phyloP scores from a whole-genome alignment of 2,797 vertebrate genomes.

The Pipistrellus pipistrellus region DNA sequence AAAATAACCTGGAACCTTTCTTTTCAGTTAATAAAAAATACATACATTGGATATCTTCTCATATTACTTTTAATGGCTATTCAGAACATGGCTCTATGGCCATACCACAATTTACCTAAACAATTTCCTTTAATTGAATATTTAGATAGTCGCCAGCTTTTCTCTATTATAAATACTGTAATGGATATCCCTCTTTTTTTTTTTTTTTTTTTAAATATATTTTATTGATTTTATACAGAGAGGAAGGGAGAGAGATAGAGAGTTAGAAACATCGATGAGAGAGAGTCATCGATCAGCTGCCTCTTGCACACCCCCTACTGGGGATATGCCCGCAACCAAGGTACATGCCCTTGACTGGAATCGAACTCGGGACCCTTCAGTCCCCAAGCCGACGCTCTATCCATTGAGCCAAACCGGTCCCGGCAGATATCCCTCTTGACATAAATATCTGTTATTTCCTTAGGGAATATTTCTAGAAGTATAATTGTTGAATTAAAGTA shows the following conservation, averaged over 20 bases:
- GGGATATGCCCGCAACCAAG: no score
- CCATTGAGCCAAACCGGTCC: no score
- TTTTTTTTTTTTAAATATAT: no score
- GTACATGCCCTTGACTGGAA: no score
- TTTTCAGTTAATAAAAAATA: constrained; percentile 40
- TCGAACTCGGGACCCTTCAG: no score
- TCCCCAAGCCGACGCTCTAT: no score
- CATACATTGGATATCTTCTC: background rate
- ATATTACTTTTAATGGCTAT: background rate
- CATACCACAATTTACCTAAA: background rate
- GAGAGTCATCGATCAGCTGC: no score
- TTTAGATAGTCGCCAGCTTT: background rate
- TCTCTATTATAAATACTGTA: background rate
- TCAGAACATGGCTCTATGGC: background rate
- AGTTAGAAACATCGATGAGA: no score
- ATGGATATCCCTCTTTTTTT: background rate
- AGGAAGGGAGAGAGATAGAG: no score
- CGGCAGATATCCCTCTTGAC: background rate
- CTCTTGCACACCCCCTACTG: no score
- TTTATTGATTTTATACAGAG: no score
- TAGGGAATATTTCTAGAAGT: constrained; percentile 25
- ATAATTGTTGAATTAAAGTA: constrained; percentile 29
- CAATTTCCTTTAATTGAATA: constrained; percentile 15
- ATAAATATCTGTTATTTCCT: constrained; percentile 11
- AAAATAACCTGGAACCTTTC: background rate